Percentiles rank a stretch among this genome's conserved stretches.
Evolutionary conservation across 1,140 invertebrate genomes (phyloP).

Genomic region (Zaprionus tsacasi): DNA sequence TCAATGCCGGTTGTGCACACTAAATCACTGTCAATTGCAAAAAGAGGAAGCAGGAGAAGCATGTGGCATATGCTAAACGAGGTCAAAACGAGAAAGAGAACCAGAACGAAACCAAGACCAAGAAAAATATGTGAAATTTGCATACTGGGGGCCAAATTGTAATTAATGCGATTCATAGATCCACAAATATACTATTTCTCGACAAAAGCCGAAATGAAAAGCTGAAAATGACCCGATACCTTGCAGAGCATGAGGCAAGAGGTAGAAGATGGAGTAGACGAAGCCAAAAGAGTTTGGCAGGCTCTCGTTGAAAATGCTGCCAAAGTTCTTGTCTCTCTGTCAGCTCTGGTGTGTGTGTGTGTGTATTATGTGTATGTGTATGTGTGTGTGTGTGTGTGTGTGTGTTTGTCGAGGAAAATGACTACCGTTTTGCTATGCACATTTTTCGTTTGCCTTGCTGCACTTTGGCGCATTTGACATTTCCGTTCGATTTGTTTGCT

Average conservation of each 20-base stretch:
- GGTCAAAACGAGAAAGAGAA: constrained; percentile 1
- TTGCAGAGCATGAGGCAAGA: background rate
- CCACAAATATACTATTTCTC: constrained; percentile 34
- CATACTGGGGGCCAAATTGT: constrained; percentile 35
- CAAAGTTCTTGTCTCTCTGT: background rate
- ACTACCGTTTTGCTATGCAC: constrained; percentile 55
- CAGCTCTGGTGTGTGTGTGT: background rate
- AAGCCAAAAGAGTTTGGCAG: constrained; percentile 19
- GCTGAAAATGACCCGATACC: constrained; percentile 49
- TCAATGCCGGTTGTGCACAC: constrained; percentile 26
- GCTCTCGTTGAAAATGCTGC: constrained; percentile 15
- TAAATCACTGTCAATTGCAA: constrained; percentile 63
- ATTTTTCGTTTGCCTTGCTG: constrained; percentile 69
- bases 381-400: background rate
- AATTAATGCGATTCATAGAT: constrained; percentile 63
- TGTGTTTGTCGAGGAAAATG: constrained; percentile 27
- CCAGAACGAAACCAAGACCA: background rate
- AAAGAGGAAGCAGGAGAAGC: background rate
- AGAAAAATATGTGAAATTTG: constrained; percentile 4
- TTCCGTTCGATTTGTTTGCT: constrained; percentile 83
- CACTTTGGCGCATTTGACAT: constrained; percentile 81
- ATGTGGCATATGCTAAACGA: constrained; percentile 12
- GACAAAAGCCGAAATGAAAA: constrained; percentile 38
- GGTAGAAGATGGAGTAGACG: background rate
- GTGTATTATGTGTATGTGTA: constrained; percentile 8